Evolutionary conservation across 1,140 invertebrate genomes (phyloP).

Genomic region (Plectrocnemia conspersa): DNA sequence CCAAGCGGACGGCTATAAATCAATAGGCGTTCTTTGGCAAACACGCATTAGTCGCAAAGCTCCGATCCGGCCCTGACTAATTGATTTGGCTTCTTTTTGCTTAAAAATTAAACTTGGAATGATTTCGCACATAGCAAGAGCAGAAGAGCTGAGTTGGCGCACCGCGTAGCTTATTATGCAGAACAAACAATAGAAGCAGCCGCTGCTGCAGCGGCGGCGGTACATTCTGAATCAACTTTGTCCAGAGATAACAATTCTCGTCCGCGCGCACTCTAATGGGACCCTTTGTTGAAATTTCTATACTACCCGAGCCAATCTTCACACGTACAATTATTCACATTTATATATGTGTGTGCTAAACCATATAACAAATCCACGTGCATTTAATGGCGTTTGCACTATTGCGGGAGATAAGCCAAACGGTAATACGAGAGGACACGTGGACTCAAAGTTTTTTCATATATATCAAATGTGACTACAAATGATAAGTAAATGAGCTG

Average conservation of each 20-base stretch:
- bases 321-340: no score
- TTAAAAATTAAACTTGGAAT: background rate
- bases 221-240: slow-evolving; percentile 16
- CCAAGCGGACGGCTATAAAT: background rate
- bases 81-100: background rate
- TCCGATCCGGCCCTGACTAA: background rate
- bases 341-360: no score
- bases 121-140: background rate
- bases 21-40: background rate
- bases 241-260: slow-evolving; percentile 6
- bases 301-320: no score
- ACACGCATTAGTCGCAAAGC: background rate
- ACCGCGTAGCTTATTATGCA: slow-evolving; percentile 13
- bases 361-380: no score
- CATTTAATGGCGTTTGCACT: no score
- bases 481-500: no score
- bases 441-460: no score
- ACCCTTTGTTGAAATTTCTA: slow-evolving; percentile 13
- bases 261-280: slow-evolving; percentile 4
- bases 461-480: no score
- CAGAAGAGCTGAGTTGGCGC: background rate
- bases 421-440: no score
- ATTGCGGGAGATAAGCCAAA: no score
- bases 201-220: slow-evolving; percentile 4
- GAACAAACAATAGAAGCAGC: slow-evolving; percentile 17